Evolutionary conservation across 1,140 invertebrate genomes (phyloP).

Genomic region (Apis laboriosa): DNA sequence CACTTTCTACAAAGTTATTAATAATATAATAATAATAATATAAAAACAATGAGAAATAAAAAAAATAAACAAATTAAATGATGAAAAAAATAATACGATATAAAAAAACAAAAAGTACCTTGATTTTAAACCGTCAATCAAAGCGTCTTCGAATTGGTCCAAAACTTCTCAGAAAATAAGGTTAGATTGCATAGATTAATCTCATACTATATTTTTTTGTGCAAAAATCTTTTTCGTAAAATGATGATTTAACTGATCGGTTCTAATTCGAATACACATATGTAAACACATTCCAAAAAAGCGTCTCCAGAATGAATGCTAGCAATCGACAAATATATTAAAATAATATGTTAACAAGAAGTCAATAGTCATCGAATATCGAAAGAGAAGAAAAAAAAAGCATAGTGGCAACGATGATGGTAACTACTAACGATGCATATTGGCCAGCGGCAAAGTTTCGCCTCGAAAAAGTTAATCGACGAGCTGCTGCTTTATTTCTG

Average conservation of each 20-base stretch:
- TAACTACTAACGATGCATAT: conserved; percentile 3
- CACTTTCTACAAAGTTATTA: neutral
- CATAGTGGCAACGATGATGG: too few relatives aligned
- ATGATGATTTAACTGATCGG: neutral
- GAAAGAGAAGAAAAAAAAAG: conserved; percentile 15
- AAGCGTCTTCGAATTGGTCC: neutral
- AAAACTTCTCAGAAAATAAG: neutral
- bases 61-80: too few relatives aligned
- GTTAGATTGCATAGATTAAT: neutral
- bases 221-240: neutral
- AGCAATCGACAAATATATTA: neutral
- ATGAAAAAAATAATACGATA: too few relatives aligned
- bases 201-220: neutral
- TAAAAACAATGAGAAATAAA: too few relatives aligned
- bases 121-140: too few relatives aligned
- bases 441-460: conserved; percentile 17
- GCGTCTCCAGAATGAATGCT: neutral
- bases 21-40: neutral
- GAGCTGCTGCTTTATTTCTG: conserved; percentile 44
- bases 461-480: conserved; percentile 49
- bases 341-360: conserved; percentile 38
- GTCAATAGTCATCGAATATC: conserved; percentile 5
- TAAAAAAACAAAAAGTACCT: too few relatives aligned
- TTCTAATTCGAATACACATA: too few relatives aligned
- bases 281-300: neutral